A percentile compares a stretch with the other conserved stretches of the same genome.
phyloP scores from a whole-genome alignment of 2,888 invertebrate species.

The Hirtodrosophila histrioides region DNA sequence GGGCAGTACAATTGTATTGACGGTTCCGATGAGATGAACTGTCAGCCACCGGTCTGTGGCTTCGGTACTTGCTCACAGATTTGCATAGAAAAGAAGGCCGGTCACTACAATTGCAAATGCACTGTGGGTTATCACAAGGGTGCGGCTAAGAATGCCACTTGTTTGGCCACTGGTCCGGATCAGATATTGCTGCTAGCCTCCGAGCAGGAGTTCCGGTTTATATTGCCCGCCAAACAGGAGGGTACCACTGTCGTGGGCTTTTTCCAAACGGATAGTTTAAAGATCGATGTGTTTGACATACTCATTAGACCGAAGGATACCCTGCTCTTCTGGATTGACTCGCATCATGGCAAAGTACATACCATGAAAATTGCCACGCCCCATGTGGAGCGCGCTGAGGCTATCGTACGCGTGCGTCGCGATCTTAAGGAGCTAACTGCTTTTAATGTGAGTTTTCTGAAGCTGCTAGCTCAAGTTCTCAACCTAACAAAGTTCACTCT shows the following conservation, averaged over 20 bases:
- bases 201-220: slow-evolving; percentile 84
- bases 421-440: slow-evolving; percentile 82
- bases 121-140: slow-evolving; percentile 87
- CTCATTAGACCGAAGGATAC: slow-evolving; percentile 85
- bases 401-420: slow-evolving; percentile 66
- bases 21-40: slow-evolving; percentile 91
- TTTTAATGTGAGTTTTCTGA: slow-evolving; percentile 76
- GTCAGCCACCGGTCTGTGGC: slow-evolving; percentile 87
- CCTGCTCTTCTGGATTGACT: slow-evolving; percentile 84
- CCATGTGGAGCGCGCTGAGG: slow-evolving; percentile 69
- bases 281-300: slow-evolving; percentile 87
- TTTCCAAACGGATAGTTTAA: slow-evolving; percentile 88
- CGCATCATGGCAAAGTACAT: slow-evolving; percentile 84
- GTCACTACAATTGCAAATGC: slow-evolving; percentile 87
- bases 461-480: neutral
- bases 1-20: slow-evolving; percentile 90
- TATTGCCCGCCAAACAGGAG: slow-evolving; percentile 82
- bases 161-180: slow-evolving; percentile 86
- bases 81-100: slow-evolving; percentile 88
- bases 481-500: too few species aligned
- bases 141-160: slow-evolving; percentile 85
- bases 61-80: slow-evolving; percentile 92
- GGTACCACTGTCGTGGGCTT: slow-evolving; percentile 86
- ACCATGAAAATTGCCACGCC: slow-evolving; percentile 84
- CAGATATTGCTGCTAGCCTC: slow-evolving; percentile 83